Percentiles rank a stretch among this genome's conserved stretches.
Conservation (phyloP, 2,113 vertebrate species). For the Gavialis gangeticus region DNA sequence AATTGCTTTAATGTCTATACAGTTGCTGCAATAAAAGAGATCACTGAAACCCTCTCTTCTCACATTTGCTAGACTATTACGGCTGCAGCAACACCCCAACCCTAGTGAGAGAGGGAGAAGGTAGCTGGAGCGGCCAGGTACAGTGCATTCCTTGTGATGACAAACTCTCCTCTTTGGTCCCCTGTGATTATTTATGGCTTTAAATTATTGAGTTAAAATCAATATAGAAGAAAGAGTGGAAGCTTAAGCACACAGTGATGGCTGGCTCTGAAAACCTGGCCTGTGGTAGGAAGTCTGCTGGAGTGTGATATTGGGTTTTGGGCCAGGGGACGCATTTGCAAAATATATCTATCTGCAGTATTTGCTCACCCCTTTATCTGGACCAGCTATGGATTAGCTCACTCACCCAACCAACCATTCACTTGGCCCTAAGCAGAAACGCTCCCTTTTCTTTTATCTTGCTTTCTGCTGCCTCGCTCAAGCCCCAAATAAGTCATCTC, state of each 20-base stretch:
- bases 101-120: not conserved
- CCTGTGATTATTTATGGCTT: not conserved
- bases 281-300: not conserved
- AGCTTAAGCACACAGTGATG: not conserved
- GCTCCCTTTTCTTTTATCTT: not conserved
- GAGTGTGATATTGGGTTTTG: fast-evolving
- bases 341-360: not conserved
- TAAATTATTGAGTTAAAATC: not conserved
- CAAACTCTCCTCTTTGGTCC: not conserved
- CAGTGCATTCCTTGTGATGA: not conserved
- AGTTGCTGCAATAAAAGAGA: no score
- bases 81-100: not conserved
- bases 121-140: not conserved
- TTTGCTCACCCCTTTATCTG: not conserved
- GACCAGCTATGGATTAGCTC: not conserved
- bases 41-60: no score
- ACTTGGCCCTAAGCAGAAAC: not conserved
- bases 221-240: fast-evolving
- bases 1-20: no score
- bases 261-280: not conserved
- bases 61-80: no score
- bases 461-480: conserved; percentile 59
- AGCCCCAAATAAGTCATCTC: conserved; percentile 58
- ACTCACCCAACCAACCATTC: not conserved
- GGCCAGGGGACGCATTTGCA: not conserved